Evolutionary conservation across 2,797 vertebrate species (phyloP).

Genomic region (Phylloscopus collybita): DNA sequence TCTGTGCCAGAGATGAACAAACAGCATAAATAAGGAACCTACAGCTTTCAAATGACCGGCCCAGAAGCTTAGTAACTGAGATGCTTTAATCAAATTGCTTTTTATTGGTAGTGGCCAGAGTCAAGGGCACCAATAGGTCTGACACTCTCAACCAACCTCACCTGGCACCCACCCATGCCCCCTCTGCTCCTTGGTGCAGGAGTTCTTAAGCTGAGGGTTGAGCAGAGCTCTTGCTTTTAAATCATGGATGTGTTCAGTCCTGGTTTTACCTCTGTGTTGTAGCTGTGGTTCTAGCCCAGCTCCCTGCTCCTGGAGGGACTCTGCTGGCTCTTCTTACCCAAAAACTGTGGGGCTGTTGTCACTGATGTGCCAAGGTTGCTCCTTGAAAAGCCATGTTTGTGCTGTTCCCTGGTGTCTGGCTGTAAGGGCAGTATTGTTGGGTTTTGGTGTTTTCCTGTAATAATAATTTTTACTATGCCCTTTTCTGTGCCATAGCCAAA

Average conservation of each 20-base stretch:
- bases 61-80: neutral
- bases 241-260: accelerated
- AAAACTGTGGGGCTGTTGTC: accelerated
- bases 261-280: accelerated
- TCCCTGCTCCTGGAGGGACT: neutral
- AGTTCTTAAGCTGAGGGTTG: neutral
- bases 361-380: accelerated
- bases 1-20: neutral
- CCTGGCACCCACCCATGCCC: neutral
- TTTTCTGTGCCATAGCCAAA: neutral
- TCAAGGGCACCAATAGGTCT: neutral
- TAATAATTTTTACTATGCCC: accelerated
- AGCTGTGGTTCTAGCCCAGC: neutral
- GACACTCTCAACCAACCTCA: neutral
- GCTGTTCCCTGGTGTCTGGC: neutral
- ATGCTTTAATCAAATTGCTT: neutral
- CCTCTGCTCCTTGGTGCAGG: neutral
- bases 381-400: accelerated
- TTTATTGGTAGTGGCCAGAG: neutral
- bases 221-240: accelerated
- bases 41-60: neutral
- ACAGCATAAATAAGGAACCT: neutral
- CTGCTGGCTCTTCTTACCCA: neutral
- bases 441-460: neutral
- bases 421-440: accelerated